Conservation (phyloP, 2,888 invertebrate species). For the Agelastica alni region DNA sequence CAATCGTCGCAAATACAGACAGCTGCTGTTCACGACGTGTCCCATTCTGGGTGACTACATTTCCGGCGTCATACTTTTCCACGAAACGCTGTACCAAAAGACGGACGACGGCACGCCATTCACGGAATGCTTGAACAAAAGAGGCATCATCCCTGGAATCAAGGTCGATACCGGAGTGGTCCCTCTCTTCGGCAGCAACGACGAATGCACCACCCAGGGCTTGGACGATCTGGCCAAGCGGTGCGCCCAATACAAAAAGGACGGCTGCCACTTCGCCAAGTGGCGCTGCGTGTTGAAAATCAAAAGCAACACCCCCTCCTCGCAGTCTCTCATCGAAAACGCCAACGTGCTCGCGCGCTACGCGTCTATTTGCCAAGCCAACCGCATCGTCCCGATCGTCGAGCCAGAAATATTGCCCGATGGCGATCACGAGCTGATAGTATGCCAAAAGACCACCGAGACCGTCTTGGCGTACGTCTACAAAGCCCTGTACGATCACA, state of each 20-base stretch:
- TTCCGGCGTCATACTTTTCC: conserved; percentile 97
- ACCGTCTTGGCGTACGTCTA: conserved; percentile 92
- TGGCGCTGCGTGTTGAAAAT: conserved; percentile 98
- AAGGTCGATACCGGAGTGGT: conserved; percentile 98
- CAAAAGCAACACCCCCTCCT: conserved; percentile 85
- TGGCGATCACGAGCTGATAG: conserved; percentile 93
- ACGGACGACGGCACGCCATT: conserved; percentile 85
- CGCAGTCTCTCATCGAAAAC: conserved; percentile 90
- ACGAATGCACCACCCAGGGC: conserved; percentile 97
- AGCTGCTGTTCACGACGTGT: conserved; percentile 87
- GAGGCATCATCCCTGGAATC: conserved; percentile 93
- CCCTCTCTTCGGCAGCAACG: conserved; percentile 88
- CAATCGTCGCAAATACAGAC: conserved; percentile 66
- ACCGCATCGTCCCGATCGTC: conserved; percentile 97
- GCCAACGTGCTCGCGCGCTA: conserved; percentile 97
- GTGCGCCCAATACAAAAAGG: conserved; percentile 94
- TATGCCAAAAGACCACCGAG: conserved; percentile 90
- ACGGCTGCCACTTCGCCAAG: conserved; percentile 90
- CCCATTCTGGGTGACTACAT: conserved; percentile 69
- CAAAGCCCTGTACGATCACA: conserved; percentile 95
- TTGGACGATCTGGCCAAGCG: conserved; percentile 91
- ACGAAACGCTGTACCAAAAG: conserved; percentile 98
- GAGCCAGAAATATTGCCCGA: conserved; percentile 98
- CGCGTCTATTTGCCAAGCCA: conserved; percentile 93
- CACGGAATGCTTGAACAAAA: conserved; percentile 80